Evolutionary conservation across 2,888 invertebrate species (phyloP).

Genomic region (Hemithea aestivaria): DNA sequence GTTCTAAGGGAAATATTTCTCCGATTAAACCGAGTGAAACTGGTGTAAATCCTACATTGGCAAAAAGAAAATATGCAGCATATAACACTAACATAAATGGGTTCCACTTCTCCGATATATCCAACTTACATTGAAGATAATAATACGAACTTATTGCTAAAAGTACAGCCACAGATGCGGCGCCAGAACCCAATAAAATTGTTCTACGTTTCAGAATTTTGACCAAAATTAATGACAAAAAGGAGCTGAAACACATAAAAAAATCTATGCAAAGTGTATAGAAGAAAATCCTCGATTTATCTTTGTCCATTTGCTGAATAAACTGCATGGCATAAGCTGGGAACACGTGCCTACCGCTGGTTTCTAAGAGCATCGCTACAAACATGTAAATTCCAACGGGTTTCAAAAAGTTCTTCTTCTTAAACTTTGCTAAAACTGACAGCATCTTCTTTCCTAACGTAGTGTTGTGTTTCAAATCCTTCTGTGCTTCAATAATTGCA

Average conservation of each 20-base stretch:
- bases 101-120: conserved; percentile 33
- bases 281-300: conserved; percentile 26
- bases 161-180: conserved; percentile 27
- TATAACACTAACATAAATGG: conserved; percentile 46
- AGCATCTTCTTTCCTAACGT: conserved; percentile 4
- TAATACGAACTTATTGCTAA: conserved; percentile 24
- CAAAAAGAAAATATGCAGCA: conserved; percentile 44
- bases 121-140: conserved; percentile 27
- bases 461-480: conserved; percentile 20
- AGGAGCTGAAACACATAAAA: conserved; percentile 29
- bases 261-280: conserved; percentile 36
- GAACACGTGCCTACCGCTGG: conserved; percentile 36
- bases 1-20: conserved; percentile 53
- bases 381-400: conserved; percentile 31
- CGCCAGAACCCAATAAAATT: conserved; percentile 39
- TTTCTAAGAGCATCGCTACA: conserved; percentile 31
- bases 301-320: conserved; percentile 31
- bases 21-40: conserved; percentile 55
- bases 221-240: conserved; percentile 24
- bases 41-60: conserved; percentile 54
- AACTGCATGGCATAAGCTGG: conserved; percentile 40
- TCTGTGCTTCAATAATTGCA: conserved; percentile 36
- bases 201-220: conserved; percentile 31
- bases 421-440: conserved; percentile 24
- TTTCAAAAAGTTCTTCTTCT: conserved; percentile 28